phyloP scores from a whole-genome alignment of 1,140 invertebrate species.

The Pseudomyrmex flavicornis region DNA sequence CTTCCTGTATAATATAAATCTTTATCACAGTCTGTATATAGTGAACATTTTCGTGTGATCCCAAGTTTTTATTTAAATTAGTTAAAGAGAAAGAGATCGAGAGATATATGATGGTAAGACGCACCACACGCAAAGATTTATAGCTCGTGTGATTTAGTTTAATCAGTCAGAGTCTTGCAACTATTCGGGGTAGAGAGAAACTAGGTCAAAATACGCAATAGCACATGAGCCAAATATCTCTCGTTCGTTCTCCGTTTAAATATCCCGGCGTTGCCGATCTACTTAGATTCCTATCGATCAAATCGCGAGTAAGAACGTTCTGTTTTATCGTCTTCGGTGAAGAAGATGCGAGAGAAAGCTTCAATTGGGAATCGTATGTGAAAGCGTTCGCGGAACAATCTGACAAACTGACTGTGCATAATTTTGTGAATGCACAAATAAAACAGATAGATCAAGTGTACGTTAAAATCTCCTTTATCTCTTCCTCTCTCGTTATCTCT shows the following conservation, averaged over 20 bases:
- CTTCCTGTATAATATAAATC: background rate
- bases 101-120: no score
- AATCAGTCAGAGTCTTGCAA: slow-evolving; percentile 34
- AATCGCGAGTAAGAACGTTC: slow-evolving; percentile 10
- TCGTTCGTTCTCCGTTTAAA: slow-evolving; percentile 4
- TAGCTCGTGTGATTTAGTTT: slow-evolving; percentile 9
- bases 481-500: no score
- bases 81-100: background rate
- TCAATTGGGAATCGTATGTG: slow-evolving; percentile 36
- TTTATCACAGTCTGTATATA: background rate
- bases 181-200: slow-evolving; percentile 49
- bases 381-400: slow-evolving; percentile 45
- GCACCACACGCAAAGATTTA: background rate
- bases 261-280: background rate
- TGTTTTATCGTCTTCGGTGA: slow-evolving; percentile 8
- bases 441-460: slow-evolving; percentile 4
- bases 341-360: slow-evolving; percentile 54
- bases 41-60: no score
- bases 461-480: no score
- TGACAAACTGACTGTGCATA: slow-evolving; percentile 31
- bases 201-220: slow-evolving; percentile 63
- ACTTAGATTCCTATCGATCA: slow-evolving; percentile 54
- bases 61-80: background rate
- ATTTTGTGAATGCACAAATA: slow-evolving; percentile 42
- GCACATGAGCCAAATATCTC: slow-evolving; percentile 48